Conservation (phyloP, 2,797 vertebrate genomes). For the Phyllotis vaccarum region DNA sequence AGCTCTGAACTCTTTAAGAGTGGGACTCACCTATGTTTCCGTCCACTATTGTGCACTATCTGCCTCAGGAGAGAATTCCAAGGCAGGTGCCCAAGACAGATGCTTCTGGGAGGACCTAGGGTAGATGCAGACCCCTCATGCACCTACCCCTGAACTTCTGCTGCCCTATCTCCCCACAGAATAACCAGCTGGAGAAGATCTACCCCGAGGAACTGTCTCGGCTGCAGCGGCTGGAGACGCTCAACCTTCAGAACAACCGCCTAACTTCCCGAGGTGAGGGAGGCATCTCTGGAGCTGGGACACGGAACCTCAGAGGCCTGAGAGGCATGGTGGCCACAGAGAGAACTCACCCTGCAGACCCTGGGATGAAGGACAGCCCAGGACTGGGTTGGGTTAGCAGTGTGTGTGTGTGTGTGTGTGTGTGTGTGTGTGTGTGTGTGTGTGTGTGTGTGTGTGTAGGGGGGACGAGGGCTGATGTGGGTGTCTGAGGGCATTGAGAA, state of each 20-base stretch:
- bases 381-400: not conserved
- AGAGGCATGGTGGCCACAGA: not conserved
- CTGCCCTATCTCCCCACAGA: slow-evolving; percentile 86
- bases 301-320: not conserved
- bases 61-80: not conserved
- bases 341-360: not conserved
- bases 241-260: slow-evolving; percentile 98
- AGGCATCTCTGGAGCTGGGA: not conserved
- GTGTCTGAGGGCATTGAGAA: not conserved
- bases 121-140: not conserved
- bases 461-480: not conserved
- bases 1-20: not conserved
- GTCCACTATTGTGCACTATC: not conserved
- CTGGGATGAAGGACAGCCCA: not conserved
- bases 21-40: not conserved
- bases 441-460: no score
- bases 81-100: not conserved
- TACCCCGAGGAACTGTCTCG: slow-evolving; percentile 93
- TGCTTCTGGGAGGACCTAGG: not conserved
- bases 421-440: no score
- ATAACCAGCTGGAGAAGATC: slow-evolving; percentile 96
- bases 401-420: no score
- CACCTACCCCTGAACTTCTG: not conserved
- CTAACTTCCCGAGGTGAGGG: slow-evolving; percentile 94
- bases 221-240: slow-evolving; percentile 94